A percentile compares a stretch with the other conserved stretches of the same genome.
These are phyloP conservation scores for Hucho hucho DNA, from an alignment of 2,113 vertebrate genomes.

Conservation along the genomic window DNA sequence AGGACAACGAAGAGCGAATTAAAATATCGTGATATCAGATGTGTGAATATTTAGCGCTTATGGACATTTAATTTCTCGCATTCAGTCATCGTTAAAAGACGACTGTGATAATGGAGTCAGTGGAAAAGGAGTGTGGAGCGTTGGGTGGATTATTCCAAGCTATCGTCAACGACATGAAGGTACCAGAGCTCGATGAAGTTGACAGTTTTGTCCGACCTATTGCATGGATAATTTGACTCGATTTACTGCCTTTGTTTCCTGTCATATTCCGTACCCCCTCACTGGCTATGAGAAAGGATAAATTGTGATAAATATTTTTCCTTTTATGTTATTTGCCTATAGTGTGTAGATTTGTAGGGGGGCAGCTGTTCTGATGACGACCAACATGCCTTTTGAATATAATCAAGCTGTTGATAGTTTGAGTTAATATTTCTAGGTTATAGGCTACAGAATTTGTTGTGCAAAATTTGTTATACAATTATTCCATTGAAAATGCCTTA, in stretches of 20 bases:
- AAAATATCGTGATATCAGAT: constrained; percentile 26
- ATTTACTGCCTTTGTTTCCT: constrained; percentile 76
- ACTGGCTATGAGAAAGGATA: constrained; percentile 49
- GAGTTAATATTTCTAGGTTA: background rate
- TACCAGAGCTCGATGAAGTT: constrained; percentile 56
- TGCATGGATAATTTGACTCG: constrained; percentile 35
- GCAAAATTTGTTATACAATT: too few species aligned
- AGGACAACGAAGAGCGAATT: constrained; percentile 33
- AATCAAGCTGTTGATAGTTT: background rate
- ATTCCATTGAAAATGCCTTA: too few species aligned
- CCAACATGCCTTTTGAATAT: background rate
- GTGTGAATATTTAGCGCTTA: constrained; percentile 9
- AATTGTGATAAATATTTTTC: constrained; percentile 53
- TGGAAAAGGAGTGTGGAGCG: constrained; percentile 93
- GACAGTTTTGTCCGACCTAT: constrained; percentile 23
- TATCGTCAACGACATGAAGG: constrained; percentile 98
- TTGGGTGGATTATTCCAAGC: constrained; percentile 96
- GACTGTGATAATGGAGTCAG: constrained; percentile 79
- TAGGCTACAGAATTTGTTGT: too few species aligned
- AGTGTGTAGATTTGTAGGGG: constrained; percentile 50
- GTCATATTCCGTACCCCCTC: constrained; percentile 58
- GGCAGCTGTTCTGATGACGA: background rate
- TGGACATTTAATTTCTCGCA: constrained; percentile 33
- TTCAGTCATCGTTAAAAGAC: background rate
- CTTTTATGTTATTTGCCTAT: constrained; percentile 60